A percentile compares a stretch with the other conserved stretches of the same genome.
Conservation (phyloP, 2,797 vertebrate genomes). For the Poeciliopsis gracilis region DNA sequence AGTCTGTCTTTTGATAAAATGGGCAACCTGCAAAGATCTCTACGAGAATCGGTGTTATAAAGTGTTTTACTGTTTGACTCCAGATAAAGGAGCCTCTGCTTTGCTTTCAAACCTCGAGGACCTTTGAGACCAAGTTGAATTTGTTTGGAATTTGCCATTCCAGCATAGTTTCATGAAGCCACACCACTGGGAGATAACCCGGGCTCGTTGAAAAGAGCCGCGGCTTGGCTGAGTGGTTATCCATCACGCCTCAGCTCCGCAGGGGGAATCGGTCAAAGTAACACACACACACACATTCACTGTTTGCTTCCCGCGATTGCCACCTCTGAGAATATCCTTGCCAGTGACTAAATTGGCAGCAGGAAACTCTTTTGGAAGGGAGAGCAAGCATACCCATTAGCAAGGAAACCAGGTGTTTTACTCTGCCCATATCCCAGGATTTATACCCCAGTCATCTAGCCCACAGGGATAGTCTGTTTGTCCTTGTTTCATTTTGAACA, state of each 20-base stretch:
- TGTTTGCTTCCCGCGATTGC: constrained; percentile 64
- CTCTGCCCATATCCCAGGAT: constrained; percentile 65
- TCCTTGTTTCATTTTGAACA: constrained; percentile 58
- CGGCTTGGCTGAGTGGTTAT: constrained; percentile 66
- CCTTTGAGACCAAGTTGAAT: constrained; percentile 37
- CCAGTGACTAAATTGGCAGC: constrained; percentile 70
- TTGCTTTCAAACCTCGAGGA: constrained; percentile 8
- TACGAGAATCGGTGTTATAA: background rate
- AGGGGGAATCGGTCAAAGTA: constrained; percentile 62
- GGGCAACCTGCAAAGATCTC: background rate
- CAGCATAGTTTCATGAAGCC: constrained; percentile 56
- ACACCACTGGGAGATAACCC: constrained; percentile 51
- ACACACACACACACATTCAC: constrained; percentile 43
- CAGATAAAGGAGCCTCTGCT: constrained; percentile 15
- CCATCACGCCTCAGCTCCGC: constrained; percentile 70
- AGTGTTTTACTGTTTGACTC: constrained; percentile 14
- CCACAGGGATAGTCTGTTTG: constrained; percentile 62
- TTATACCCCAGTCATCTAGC: constrained; percentile 62
- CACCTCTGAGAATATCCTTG: constrained; percentile 65
- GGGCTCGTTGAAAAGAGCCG: constrained; percentile 57
- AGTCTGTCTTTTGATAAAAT: background rate
- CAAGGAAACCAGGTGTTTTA: constrained; percentile 71
- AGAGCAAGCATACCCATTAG: constrained; percentile 60
- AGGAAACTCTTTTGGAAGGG: constrained; percentile 63
- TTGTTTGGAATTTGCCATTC: constrained; percentile 59